phyloP scores from a whole-genome alignment of 2,797 vertebrate species.

The Chloroceryle amazona region DNA sequence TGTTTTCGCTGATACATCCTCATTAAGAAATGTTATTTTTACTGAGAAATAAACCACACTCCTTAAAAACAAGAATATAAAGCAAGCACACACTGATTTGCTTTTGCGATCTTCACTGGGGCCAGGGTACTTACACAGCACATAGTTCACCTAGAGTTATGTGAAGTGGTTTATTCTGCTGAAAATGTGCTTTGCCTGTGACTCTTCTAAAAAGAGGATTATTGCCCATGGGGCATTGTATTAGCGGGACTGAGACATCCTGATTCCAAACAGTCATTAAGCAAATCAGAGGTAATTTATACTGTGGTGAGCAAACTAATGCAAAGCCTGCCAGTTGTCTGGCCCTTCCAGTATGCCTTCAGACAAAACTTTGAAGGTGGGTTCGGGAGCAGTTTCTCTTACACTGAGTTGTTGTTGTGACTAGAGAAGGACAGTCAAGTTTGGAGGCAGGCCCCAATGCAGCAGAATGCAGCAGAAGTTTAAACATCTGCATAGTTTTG shows the following conservation, averaged over 20 bases:
- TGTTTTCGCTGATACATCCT: not conserved
- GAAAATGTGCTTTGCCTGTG: slow-evolving; percentile 60
- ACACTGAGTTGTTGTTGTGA: slow-evolving; percentile 19
- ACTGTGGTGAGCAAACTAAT: slow-evolving; percentile 72
- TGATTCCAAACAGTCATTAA: slow-evolving; percentile 77
- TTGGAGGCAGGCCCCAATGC: not conserved
- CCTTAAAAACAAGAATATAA: not conserved
- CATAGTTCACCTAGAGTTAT: slow-evolving; percentile 35
- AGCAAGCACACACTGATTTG: not conserved
- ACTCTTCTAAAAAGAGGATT: slow-evolving; percentile 60
- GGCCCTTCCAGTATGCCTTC: slow-evolving; percentile 67
- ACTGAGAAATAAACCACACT: not conserved
- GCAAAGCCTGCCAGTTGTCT: slow-evolving; percentile 78
- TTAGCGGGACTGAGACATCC: slow-evolving; percentile 64
- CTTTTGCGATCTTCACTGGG: not conserved
- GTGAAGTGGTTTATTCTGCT: slow-evolving; percentile 71
- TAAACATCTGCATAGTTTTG: slow-evolving; percentile 43
- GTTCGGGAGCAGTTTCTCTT: not conserved
- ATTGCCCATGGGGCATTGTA: slow-evolving; percentile 66
- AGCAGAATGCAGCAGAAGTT: not conserved
- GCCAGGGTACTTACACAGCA: slow-evolving; percentile 22
- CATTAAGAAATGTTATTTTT: slow-evolving; percentile 35
- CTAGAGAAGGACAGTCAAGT: slow-evolving; percentile 21
- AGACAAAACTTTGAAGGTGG: slow-evolving; percentile 63
- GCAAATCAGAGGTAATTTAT: slow-evolving; percentile 76